phyloP scores from a whole-genome alignment of 64 coral and sea anemone species.

The Exaiptasia diaphana region DNA sequence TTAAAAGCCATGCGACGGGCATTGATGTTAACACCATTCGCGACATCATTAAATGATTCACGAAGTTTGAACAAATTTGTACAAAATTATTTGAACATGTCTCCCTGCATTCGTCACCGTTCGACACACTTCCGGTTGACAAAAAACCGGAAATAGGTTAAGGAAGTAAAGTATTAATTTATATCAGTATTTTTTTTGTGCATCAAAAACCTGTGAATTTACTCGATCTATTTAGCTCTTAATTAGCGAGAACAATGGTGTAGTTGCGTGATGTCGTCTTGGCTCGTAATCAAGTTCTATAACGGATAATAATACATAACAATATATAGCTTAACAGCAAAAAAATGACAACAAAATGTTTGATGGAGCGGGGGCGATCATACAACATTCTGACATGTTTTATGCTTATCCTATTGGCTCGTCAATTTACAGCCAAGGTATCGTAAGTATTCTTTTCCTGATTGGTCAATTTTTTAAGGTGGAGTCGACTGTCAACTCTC shows the following conservation, averaged over 20 bases:
- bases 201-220: background rate
- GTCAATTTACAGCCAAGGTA: background rate
- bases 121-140: background rate
- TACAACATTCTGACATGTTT: background rate
- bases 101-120: too few relatives aligned
- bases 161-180: background rate
- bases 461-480: slow-evolving; percentile 28
- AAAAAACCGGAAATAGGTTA: background rate
- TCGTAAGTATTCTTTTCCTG: background rate
- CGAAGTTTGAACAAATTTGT: too few relatives aligned
- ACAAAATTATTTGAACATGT: too few relatives aligned
- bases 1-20: too few relatives aligned
- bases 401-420: slow-evolving; percentile 16
- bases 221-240: background rate
- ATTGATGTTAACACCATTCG: too few relatives aligned
- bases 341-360: slow-evolving; percentile 52
- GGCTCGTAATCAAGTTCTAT: background rate
- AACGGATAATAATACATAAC: background rate
- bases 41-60: too few relatives aligned
- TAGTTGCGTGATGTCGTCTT: background rate
- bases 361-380: slow-evolving; percentile 6
- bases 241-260: background rate
- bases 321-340: slow-evolving; percentile 12
- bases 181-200: background rate
- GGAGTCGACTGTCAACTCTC: slow-evolving; percentile 39